These are phyloP conservation scores for Columba guinea DNA, from an alignment of 2,797 vertebrate genomes.

Conservation along the genomic window DNA sequence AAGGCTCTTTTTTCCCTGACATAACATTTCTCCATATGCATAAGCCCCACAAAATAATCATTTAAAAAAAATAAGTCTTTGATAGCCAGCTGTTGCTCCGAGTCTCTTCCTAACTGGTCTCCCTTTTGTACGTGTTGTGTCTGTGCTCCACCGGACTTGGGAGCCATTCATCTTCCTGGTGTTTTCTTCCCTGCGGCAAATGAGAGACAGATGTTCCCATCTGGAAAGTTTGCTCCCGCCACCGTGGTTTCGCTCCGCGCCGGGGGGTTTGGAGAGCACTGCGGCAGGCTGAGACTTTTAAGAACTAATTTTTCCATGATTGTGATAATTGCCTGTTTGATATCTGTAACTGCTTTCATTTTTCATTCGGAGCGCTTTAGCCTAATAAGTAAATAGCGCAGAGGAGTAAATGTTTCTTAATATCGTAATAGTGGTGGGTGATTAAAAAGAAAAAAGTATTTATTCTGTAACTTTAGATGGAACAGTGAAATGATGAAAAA, in stretches of 20 bases:
- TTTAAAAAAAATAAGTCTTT: background rate
- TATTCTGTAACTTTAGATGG: background rate
- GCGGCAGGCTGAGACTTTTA: slow-evolving; percentile 22
- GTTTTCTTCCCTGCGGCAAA: slow-evolving; percentile 65
- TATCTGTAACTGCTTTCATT: slow-evolving; percentile 8
- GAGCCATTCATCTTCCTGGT: slow-evolving; percentile 65
- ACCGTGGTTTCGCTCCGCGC: background rate
- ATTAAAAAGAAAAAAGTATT: background rate
- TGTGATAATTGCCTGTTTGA: slow-evolving; percentile 39
- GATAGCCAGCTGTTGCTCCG: background rate
- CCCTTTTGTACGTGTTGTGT: slow-evolving; percentile 58
- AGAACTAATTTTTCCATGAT: slow-evolving; percentile 7
- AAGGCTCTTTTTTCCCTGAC: background rate
- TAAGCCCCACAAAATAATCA: background rate
- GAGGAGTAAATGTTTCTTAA: slow-evolving; percentile 28
- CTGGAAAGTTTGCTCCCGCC: slow-evolving; percentile 63
- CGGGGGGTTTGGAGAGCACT: slow-evolving; percentile 37
- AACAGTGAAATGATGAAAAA: background rate
- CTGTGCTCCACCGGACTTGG: slow-evolving; percentile 24
- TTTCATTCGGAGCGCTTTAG: background rate
- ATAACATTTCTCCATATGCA: background rate
- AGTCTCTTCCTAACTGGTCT: background rate
- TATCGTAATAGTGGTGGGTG: background rate
- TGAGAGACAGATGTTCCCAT: slow-evolving; percentile 74
- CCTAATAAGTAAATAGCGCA: background rate